Conservation (phyloP, 2,888 invertebrate species). For the Drosophila niveifrons region DNA sequence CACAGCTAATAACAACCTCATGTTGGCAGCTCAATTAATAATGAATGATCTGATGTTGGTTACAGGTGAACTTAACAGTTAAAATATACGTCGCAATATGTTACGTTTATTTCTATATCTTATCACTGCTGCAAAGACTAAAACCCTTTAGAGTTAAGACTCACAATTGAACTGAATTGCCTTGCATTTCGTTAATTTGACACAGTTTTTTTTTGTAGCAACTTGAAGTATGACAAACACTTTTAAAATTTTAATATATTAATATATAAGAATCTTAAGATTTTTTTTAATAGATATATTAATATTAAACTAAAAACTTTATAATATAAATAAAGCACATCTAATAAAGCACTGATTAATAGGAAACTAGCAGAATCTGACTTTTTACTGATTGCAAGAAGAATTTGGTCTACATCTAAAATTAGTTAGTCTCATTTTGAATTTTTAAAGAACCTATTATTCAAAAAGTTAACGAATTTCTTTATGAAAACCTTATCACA, state of each 20-base stretch:
- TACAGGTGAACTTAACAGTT: background rate
- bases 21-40: constrained; percentile 8
- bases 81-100: constrained; percentile 12
- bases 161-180: background rate
- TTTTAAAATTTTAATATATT: background rate
- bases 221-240: background rate
- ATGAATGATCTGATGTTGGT: background rate
- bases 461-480: no score
- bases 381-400: no score
- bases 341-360: no score
- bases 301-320: no score
- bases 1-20: constrained; percentile 24
- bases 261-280: no score
- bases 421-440: no score
- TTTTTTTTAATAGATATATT: no score
- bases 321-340: no score
- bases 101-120: constrained; percentile 12
- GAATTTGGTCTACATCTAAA: no score
- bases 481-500: no score
- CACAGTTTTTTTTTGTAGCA: background rate
- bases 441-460: no score
- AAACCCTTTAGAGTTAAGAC: constrained; percentile 7
- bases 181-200: background rate
- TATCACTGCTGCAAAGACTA: background rate
- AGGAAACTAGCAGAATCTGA: no score